A percentile compares a stretch with the other conserved stretches of the same genome.
Conservation (phyloP, 1,140 invertebrate genomes). For the Hyles euphorbiae region DNA sequence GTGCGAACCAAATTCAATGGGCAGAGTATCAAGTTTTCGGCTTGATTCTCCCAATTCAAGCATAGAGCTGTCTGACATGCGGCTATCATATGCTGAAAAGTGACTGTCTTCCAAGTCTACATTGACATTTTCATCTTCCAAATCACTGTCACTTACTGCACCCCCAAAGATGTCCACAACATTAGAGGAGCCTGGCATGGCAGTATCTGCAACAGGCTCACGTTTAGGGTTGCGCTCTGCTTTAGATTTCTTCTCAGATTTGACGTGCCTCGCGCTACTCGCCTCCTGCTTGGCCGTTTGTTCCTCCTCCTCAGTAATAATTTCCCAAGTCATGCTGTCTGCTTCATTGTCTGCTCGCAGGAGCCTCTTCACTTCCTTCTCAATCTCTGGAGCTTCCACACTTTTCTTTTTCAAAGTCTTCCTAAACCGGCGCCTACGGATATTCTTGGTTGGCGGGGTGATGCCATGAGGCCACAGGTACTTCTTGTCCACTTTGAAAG, state of each 20-base stretch:
- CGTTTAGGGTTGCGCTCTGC: slow-evolving; percentile 45
- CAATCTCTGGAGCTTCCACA: slow-evolving; percentile 97
- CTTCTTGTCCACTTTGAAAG: slow-evolving; percentile 95
- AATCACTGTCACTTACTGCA: slow-evolving; percentile 88
- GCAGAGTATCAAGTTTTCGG: slow-evolving; percentile 23
- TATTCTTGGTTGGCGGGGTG: slow-evolving; percentile 96
- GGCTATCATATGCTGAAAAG: slow-evolving; percentile 84
- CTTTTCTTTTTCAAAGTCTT: slow-evolving; percentile 98
- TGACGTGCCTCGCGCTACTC: slow-evolving; percentile 65
- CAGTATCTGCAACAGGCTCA: slow-evolving; percentile 45
- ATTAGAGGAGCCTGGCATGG: slow-evolving; percentile 51
- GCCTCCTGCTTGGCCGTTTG: slow-evolving; percentile 5
- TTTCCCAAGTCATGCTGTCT: slow-evolving; percentile 92
- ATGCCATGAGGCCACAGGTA: slow-evolving; percentile 95
- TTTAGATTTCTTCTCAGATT: slow-evolving; percentile 71
- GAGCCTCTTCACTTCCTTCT: slow-evolving; percentile 96
- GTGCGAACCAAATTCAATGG: slow-evolving; percentile 43
- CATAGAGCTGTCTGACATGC: slow-evolving; percentile 84
- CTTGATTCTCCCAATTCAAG: slow-evolving; percentile 74
- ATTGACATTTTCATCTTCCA: slow-evolving; percentile 83
- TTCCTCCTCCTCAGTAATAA: slow-evolving; percentile 94
- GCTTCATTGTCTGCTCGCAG: slow-evolving; percentile 94
- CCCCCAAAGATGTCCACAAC: slow-evolving; percentile 90
- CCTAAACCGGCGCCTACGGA: slow-evolving; percentile 92
- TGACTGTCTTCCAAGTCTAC: slow-evolving; percentile 88